Evolutionary conservation across 2,113 vertebrate species (phyloP), one percentile per base, ranked within the genome.

Genomic region (Phrynosoma blainvillii): DNA sequence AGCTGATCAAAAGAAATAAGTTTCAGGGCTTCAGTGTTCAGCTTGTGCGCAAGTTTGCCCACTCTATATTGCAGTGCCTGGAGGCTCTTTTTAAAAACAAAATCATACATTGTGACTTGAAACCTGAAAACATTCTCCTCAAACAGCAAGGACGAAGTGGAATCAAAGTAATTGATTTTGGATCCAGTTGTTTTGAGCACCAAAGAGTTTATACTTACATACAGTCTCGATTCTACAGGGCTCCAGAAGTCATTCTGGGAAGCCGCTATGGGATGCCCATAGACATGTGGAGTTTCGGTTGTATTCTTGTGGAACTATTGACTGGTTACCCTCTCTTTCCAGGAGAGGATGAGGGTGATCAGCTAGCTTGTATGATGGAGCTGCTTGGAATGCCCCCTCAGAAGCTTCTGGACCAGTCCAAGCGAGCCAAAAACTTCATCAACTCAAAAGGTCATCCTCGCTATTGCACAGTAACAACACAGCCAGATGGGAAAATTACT

Each of bases 121-220:
- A 99, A 92, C 99, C 99, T 1, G 99, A 99, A 93, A 99, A 99
- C 84, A 99, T 99, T 94, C 97, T 99, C 74, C 97, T 99, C 5
- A 99, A 99, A 81, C 99, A 99, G 94, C 98, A 98, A 59, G 99
- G 99, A 6, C 98, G 98, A 86, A 99, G 99, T 11, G 99, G 98
- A 56, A 99, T 99, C 95, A 99, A 99, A 96, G 99, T 99, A 30
- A 99, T 99, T 78, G 99, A 99, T 96, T 99, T 99, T 91, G 99
- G 99, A 88, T 99, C 99, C 91, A 99, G 98, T 96, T 99, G 99
- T 92, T 99, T 99, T 1, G 98, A 99, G 90, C 98, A 99, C 96
- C 99, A 99, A 96, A 98, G 98, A 77, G 98, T 99, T 70, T 99
- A 99, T 95, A 99, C 99, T 0, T 99, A 99, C 47, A 99, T 99